Evolutionary conservation across 2,888 invertebrate species (phyloP).

Genomic region (Adelphocoris suturalis): DNA sequence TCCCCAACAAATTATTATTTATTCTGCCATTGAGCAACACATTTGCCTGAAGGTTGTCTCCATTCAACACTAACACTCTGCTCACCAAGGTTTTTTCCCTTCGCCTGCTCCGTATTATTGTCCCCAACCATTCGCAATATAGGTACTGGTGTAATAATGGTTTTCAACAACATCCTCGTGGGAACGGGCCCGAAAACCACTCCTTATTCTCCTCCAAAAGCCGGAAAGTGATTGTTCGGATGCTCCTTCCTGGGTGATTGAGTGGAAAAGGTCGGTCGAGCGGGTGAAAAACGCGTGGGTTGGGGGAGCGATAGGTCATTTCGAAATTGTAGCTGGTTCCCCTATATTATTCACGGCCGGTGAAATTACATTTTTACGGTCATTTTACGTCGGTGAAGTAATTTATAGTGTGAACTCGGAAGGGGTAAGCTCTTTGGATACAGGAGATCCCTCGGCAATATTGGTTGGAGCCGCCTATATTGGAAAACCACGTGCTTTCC

Average conservation of each 20-base stretch:
- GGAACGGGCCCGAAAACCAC: not conserved
- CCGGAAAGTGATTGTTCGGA: conserved; percentile 31
- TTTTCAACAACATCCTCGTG: not conserved
- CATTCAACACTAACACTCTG: no score
- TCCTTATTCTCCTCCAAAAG: not conserved
- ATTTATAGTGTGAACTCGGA: conserved; percentile 55
- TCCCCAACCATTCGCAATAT: no score
- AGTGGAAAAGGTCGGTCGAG: not conserved
- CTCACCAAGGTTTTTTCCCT: no score
- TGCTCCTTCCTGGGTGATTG: conserved; percentile 11
- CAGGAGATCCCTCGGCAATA: conserved; percentile 31
- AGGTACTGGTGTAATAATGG: not conserved
- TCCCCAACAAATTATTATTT: no score
- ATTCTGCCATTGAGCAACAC: no score
- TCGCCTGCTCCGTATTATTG: no score
- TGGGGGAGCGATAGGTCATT: conserved; percentile 21
- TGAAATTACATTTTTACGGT: conserved; percentile 63
- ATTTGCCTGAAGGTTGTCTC: no score
- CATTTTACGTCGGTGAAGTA: conserved; percentile 58
- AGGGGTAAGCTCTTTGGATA: conserved; percentile 37
- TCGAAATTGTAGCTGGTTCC: conserved; percentile 8
- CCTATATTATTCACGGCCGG: conserved; percentile 58
- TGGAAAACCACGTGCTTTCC: conserved; percentile 29
- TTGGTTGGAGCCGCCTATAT: conserved; percentile 43
- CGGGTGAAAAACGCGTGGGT: not conserved